Evolutionary conservation across 2,113 vertebrate species (phyloP).

Genomic region (Eclectus roratus): DNA sequence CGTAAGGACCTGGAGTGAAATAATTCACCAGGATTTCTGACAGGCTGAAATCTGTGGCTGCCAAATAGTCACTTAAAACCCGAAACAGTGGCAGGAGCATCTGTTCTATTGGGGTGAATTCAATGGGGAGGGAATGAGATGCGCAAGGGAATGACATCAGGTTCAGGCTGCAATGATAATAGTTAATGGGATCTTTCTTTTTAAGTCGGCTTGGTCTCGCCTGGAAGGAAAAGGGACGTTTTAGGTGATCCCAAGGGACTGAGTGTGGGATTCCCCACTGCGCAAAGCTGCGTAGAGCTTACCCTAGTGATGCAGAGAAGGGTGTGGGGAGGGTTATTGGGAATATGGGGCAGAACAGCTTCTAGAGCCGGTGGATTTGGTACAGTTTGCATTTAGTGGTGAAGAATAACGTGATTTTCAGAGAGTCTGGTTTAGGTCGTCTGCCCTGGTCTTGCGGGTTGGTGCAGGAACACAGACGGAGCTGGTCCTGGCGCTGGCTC

Average conservation of each 20-base stretch:
- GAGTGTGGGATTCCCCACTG: not conserved
- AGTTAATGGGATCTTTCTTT: not conserved
- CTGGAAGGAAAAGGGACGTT: not conserved
- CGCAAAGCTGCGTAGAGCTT: fast-evolving
- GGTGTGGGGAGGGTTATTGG: not conserved
- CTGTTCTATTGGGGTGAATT: fast-evolving
- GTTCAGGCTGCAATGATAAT: not conserved
- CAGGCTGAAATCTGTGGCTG: not conserved
- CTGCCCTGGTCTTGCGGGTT: not conserved
- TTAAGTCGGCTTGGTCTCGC: not conserved
- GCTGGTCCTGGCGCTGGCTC: not conserved
- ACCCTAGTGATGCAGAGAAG: not conserved
- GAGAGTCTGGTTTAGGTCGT: not conserved
- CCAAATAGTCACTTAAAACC: not conserved
- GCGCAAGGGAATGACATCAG: fast-evolving
- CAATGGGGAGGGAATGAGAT: not conserved
- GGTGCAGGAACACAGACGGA: not conserved
- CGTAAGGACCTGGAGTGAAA: not conserved
- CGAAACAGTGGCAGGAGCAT: fast-evolving
- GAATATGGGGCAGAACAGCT: not conserved
- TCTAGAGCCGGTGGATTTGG: not conserved
- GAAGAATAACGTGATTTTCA: fast-evolving
- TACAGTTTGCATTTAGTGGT: not conserved
- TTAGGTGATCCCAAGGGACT: not conserved
- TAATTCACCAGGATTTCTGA: not conserved